phyloP scores from a whole-genome alignment of 2,113 vertebrate genomes.

The Grammomys dolichurus region DNA sequence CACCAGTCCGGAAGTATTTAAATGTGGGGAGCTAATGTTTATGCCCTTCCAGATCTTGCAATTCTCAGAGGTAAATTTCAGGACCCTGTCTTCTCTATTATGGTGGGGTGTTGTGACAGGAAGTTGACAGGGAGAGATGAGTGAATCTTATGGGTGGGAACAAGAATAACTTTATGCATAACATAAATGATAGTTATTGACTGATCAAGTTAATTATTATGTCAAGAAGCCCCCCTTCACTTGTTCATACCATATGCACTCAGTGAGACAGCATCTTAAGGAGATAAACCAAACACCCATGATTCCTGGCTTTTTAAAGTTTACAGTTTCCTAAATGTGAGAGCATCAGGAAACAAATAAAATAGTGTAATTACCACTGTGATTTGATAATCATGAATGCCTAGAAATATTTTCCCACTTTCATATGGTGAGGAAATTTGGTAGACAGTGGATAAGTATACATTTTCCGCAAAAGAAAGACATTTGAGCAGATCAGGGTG shows the following conservation, averaged over 20 bases:
- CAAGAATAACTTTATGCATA: neutral
- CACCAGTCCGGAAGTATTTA: neutral
- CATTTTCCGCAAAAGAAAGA: neutral
- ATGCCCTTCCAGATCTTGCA: neutral
- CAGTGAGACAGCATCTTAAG: neutral
- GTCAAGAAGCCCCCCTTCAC: neutral
- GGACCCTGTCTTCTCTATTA: neutral
- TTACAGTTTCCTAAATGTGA: neutral
- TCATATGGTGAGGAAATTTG: neutral
- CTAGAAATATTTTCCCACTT: neutral
- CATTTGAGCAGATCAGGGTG: neutral
- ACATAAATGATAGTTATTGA: neutral
- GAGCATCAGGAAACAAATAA: neutral
- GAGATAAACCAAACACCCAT: neutral
- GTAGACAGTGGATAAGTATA: neutral
- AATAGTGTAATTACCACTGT: neutral
- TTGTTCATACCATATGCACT: neutral
- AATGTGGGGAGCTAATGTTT: neutral
- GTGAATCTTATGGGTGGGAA: neutral
- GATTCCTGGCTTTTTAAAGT: neutral
- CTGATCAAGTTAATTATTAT: neutral
- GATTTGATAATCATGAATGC: neutral
- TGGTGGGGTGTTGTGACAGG: neutral
- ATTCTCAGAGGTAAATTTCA: neutral
- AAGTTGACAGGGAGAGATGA: neutral